phyloP scores from a whole-genome alignment of 2,113 vertebrate genomes.

The Microcebus jonahi region DNA sequence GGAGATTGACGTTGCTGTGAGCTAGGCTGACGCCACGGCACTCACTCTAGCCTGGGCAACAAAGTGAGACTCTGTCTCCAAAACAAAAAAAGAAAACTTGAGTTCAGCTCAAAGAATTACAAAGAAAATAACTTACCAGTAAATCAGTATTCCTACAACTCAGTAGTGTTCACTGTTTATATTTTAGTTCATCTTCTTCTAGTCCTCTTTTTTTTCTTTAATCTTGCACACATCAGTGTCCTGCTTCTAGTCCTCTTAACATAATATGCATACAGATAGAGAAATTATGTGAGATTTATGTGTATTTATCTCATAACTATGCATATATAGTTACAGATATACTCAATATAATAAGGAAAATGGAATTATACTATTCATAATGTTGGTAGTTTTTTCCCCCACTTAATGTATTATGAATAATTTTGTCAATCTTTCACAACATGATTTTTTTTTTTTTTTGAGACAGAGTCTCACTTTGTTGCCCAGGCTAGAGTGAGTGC shows the following conservation, averaged over 20 bases:
- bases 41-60: too few relatives aligned
- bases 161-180: background rate
- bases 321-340: background rate
- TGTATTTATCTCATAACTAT: background rate
- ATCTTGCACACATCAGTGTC: too few relatives aligned
- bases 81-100: background rate
- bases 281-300: background rate
- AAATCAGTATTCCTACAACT: background rate
- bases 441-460: conserved; percentile 58
- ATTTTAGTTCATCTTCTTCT: conserved; percentile 49
- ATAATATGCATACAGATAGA: background rate
- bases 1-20: too few relatives aligned
- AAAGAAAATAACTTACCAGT: background rate
- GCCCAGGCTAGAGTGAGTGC: too few relatives aligned
- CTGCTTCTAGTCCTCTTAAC: background rate
- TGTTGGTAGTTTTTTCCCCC: background rate
- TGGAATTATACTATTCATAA: conserved; percentile 22
- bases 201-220: background rate
- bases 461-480: too few relatives aligned
- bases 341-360: conserved; percentile 33
- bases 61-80: too few relatives aligned
- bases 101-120: conserved; percentile 53
- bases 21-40: too few relatives aligned
- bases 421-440: conserved; percentile 17
- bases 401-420: background rate